Evolutionary conservation across 2,113 vertebrate species (phyloP), one percentile per base, ranked within the genome.

Genomic region (Oryzias melastigma): DNA sequence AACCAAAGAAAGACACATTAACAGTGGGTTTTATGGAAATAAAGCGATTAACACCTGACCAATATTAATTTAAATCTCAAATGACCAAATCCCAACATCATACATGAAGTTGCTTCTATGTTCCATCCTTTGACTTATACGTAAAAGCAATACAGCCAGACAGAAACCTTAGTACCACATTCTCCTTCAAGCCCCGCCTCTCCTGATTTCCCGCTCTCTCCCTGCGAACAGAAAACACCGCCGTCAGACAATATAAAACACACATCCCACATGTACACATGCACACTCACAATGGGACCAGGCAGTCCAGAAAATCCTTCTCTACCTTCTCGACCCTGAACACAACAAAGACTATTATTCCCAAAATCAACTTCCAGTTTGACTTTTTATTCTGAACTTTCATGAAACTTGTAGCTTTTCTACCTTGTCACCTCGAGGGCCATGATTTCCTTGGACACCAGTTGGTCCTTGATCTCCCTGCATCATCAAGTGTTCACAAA

Each of bases 131-230:
- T 19, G 14, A 20, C 42, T 56, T 20, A 51, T 65, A 35, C n/a
- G 1, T 0, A 61, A 63, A 74, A 70, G 41, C 88, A 82, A 65
- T 64, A 71, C 52, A 81, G 78, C 69, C 78, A 89, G 47, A 80
- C 79, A 87, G 68, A 83, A 91, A 92, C 92, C 92, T 92, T 92
- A 83, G 91, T 91, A 91, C 91, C 91, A 71, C 89, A 86, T 62
- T 90, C 86, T 91, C 90, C 92, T 87, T 90, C 88, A 68, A 62
- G 73, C 71, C 92, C 92, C 56, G 22, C 59, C 16, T 83, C 81
- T 87, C 91, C 91, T 19, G 86, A 77, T 61, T 79, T 88, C n/a
- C 90, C 92, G 82, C 89, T 90, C 56, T 83, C 81, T 43, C 92
- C 92, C 92, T 93, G 65, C 25, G 65, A 78, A 13, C n/a, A 70